Conservation (phyloP, 2,888 invertebrate species). For the Athalia rosae region DNA sequence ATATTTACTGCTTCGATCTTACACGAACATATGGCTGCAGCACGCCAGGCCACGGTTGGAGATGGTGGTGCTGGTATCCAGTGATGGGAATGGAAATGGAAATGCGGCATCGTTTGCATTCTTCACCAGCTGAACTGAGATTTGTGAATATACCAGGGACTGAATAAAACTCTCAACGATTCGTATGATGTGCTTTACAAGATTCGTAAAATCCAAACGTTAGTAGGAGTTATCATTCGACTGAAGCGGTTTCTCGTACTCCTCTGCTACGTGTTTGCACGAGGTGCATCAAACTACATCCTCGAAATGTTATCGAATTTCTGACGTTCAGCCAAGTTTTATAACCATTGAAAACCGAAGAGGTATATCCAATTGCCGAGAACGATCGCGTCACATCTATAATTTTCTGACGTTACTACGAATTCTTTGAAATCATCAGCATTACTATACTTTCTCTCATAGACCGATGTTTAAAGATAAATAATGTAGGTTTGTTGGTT, state of each 20-base stretch:
- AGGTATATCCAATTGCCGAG: conserved; percentile 6
- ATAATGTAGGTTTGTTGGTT: conserved; percentile 18
- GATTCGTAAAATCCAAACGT: too few species aligned
- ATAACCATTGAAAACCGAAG: conserved; percentile 1
- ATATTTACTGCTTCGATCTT: too few species aligned
- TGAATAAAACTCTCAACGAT: background rate
- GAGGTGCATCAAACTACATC: too few species aligned
- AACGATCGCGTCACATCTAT: conserved; percentile 10
- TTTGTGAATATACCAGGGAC: background rate
- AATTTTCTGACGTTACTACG: conserved; percentile 6
- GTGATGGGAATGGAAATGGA: conserved; percentile 1
- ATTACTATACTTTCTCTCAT: background rate
- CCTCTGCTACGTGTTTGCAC: too few species aligned
- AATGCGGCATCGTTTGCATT: conserved; percentile 22
- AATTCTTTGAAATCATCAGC: conserved; percentile 6
- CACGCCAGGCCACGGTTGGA: too few species aligned
- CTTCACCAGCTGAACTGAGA: background rate
- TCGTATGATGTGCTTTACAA: background rate
- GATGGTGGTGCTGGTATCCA: too few species aligned
- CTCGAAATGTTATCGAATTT: background rate
- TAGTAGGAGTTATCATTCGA: too few species aligned
- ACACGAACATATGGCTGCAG: too few species aligned
- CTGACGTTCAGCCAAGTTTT: conserved; percentile 30
- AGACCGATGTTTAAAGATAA: background rate
- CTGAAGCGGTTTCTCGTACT: too few species aligned